Conservation (phyloP, 2,797 vertebrate genomes). For the Morelia viridis region DNA sequence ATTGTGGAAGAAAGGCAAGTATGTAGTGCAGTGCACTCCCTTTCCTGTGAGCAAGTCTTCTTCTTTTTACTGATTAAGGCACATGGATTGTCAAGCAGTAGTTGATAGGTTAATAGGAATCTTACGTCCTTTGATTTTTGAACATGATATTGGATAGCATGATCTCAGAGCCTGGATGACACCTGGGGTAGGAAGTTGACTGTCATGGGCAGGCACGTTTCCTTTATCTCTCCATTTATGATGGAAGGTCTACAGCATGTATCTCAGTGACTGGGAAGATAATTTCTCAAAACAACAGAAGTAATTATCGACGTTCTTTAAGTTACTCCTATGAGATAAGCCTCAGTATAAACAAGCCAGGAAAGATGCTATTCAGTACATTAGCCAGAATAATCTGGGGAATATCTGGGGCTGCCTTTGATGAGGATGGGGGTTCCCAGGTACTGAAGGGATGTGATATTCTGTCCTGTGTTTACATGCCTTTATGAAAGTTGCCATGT, state of each 20-base stretch:
- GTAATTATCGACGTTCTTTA: not conserved
- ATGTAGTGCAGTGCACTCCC: not conserved
- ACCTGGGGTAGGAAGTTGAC: not conserved
- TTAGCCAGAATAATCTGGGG: not conserved
- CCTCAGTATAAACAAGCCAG: not conserved
- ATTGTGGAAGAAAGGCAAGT: not conserved
- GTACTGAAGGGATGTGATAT: not conserved
- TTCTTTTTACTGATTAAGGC: not conserved
- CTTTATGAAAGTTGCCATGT: not conserved
- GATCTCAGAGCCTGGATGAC: not conserved
- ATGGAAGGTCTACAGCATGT: not conserved
- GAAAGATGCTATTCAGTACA: not conserved
- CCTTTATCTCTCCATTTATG: not conserved
- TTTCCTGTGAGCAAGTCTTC: not conserved
- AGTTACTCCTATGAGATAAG: not conserved
- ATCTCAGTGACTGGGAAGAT: not conserved
- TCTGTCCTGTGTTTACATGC: not conserved
- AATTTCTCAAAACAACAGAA: not conserved
- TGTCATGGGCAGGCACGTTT: not conserved
- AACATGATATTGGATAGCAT: not conserved
- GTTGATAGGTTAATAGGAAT: not conserved
- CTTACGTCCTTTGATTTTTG: not conserved
- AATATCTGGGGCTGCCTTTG: not conserved
- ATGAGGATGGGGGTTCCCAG: not conserved
- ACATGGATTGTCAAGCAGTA: not conserved